phyloP scores from a whole-genome alignment of 2,797 vertebrate genomes.

The Rousettus madagascariensis region DNA sequence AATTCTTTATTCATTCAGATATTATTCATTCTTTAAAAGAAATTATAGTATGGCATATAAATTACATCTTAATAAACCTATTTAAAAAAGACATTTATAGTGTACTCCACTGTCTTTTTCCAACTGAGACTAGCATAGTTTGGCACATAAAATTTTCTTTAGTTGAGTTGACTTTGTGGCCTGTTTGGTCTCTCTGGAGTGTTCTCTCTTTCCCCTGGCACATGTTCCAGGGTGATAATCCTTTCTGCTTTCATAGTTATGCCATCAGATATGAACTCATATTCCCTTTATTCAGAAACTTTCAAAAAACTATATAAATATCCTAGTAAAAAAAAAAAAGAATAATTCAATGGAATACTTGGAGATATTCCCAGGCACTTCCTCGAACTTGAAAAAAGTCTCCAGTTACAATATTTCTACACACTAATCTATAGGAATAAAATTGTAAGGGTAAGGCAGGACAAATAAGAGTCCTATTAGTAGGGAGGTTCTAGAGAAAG shows the following conservation, averaged over 20 bases:
- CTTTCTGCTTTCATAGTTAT: constrained; percentile 7
- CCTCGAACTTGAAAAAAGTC: neutral
- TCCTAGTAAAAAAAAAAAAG: constrained; percentile 31
- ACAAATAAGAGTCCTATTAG: neutral
- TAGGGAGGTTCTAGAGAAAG: neutral
- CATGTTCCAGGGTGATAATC: neutral
- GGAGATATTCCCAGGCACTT: constrained; percentile 50
- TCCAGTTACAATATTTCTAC: neutral
- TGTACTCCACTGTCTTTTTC: neutral
- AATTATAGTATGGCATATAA: neutral
- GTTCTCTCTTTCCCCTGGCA: neutral
- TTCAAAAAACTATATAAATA: constrained; percentile 15
- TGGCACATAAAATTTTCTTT: neutral
- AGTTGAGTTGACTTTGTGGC: neutral
- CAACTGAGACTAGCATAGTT: neutral
- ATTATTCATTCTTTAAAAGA: neutral
- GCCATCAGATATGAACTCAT: neutral
- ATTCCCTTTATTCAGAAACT: constrained; percentile 29
- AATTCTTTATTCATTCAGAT: neutral
- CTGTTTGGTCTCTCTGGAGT: neutral
- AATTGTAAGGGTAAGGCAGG: neutral
- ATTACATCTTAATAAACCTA: neutral
- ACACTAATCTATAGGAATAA: neutral
- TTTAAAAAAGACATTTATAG: neutral
- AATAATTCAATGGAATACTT: constrained; percentile 49